Conservation (phyloP, 1,140 invertebrate species). For the Galleria mellonella region DNA sequence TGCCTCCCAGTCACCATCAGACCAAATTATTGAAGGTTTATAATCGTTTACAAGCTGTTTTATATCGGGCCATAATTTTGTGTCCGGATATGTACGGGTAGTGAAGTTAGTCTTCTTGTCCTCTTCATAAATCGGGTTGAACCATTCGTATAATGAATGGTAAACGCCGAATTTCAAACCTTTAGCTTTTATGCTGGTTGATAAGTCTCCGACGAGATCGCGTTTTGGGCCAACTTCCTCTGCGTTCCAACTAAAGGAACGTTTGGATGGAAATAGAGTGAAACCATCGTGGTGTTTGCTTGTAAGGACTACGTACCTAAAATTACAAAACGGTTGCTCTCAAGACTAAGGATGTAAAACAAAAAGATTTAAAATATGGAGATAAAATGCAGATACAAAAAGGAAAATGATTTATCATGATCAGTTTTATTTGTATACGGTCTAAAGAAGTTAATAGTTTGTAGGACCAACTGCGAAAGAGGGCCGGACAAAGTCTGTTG, state of each 20-base stretch:
- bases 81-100: slow-evolving; percentile 79
- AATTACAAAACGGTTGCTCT: no score
- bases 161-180: slow-evolving; percentile 89
- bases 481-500: no score
- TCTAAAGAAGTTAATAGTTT: no score
- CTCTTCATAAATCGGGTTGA: slow-evolving; percentile 86
- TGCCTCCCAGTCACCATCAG: slow-evolving; percentile 94
- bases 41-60: slow-evolving; percentile 85
- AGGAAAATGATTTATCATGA: no score
- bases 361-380: no score
- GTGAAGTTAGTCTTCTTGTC: slow-evolving; percentile 83
- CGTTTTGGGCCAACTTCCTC: slow-evolving; percentile 88
- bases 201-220: slow-evolving; percentile 87
- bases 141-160: slow-evolving; percentile 95
- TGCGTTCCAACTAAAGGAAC: slow-evolving; percentile 93
- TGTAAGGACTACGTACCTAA: slow-evolving; percentile 90
- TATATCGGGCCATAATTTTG: slow-evolving; percentile 85
- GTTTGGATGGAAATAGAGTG: slow-evolving; percentile 90
- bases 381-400: no score
- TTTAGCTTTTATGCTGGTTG: slow-evolving; percentile 79
- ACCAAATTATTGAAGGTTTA: slow-evolving; percentile 93
- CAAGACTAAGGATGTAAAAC: not conserved
- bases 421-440: no score
- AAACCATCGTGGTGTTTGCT: slow-evolving; percentile 97
- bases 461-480: no score